phyloP scores from a whole-genome alignment of 1,140 invertebrate species.

The Pachypsylla venusta region DNA sequence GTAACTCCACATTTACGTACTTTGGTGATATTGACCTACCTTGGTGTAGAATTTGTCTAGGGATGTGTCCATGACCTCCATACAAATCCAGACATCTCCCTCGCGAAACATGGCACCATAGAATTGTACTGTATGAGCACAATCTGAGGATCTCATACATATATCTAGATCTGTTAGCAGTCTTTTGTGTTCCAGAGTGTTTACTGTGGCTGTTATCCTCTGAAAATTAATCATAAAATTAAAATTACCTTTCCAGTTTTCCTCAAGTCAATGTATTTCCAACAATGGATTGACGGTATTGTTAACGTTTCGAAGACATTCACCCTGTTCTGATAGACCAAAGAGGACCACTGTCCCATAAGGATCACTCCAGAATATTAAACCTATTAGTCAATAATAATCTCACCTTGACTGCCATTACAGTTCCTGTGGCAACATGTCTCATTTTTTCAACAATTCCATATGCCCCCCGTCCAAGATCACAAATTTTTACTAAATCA shows the following conservation, averaged over 20 bases:
- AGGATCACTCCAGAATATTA: too few relatives aligned
- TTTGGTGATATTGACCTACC: too few relatives aligned
- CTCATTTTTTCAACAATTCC: slow-evolving; percentile 93
- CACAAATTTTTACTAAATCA: slow-evolving; percentile 69
- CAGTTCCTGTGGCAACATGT: slow-evolving; percentile 70
- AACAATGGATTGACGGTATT: too few relatives aligned
- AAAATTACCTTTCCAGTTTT: too few relatives aligned
- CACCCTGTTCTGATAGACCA: too few relatives aligned
- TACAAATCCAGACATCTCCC: slow-evolving; percentile 98
- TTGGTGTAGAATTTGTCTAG: slow-evolving; percentile 91
- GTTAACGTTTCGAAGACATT: too few relatives aligned
- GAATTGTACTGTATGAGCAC: slow-evolving; percentile 93
- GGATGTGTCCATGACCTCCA: slow-evolving; percentile 98
- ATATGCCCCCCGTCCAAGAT: slow-evolving; percentile 88
- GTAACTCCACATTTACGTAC: too few relatives aligned
- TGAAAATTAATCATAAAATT: slow-evolving; percentile 32
- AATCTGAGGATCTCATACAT: slow-evolving; percentile 86
- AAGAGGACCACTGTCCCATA: too few relatives aligned
- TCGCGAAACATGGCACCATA: slow-evolving; percentile 91
- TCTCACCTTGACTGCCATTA: slow-evolving; percentile 90
- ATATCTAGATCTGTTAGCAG: slow-evolving; percentile 95
- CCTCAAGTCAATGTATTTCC: too few relatives aligned
- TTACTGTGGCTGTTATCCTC: slow-evolving; percentile 85
- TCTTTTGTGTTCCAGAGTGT: slow-evolving; percentile 82
- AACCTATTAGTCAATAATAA: too few relatives aligned